These are phyloP conservation scores for Gallinago nigripennis DNA, from an alignment of 2,797 vertebrate genomes.

Conservation along the genomic window DNA sequence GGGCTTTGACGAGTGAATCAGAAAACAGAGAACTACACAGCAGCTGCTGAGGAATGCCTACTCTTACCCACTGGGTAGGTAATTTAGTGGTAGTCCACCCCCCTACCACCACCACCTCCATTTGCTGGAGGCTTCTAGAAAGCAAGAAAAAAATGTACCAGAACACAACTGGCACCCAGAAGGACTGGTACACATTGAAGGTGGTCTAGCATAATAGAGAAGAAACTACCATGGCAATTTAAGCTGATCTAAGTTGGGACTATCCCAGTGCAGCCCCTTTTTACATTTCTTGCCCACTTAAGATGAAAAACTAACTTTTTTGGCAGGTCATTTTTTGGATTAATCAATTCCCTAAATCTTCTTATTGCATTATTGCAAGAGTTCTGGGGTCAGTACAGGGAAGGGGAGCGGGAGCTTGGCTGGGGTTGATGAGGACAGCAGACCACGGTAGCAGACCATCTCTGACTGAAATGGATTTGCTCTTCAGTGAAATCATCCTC, in stretches of 20 bases:
- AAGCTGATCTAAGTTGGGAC: background rate
- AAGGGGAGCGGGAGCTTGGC: background rate
- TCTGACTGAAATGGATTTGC: background rate
- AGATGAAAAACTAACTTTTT: background rate
- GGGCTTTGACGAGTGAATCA: background rate
- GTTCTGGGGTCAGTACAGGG: background rate
- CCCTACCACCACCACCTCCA: background rate
- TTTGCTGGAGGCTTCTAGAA: background rate
- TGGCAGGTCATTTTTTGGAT: background rate
- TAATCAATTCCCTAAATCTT: background rate
- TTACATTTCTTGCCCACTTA: background rate
- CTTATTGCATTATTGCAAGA: background rate
- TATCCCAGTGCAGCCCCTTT: background rate
- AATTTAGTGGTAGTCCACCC: background rate
- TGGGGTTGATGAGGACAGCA: background rate
- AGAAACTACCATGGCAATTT: background rate
- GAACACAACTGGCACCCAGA: background rate
- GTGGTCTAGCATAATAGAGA: background rate
- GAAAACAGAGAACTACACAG: background rate
- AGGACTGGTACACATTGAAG: background rate
- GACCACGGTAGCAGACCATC: background rate
- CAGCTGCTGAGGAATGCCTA: background rate
- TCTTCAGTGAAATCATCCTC: background rate
- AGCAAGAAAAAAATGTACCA: background rate
- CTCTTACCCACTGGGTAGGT: background rate